These are phyloP conservation scores for Sceloporus undulatus DNA, from an alignment of 2,113 vertebrate species.

Conservation along the genomic window DNA sequence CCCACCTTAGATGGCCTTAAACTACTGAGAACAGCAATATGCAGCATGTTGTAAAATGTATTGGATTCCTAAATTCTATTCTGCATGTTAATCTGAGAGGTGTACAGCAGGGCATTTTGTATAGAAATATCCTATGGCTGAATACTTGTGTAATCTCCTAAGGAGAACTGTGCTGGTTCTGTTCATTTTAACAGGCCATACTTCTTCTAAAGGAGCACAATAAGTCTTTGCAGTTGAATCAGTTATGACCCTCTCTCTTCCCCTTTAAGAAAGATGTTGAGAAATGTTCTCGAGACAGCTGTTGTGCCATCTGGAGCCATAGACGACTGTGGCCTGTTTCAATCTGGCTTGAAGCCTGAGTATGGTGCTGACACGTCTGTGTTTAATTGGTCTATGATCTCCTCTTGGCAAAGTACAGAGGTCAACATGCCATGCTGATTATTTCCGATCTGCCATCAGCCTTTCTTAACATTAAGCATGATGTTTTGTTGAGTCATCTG, in stretches of 20 bases:
- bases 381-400: conserved; percentile 69
- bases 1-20: neutral
- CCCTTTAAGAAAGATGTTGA: conserved; percentile 60
- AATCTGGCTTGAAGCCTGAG: conserved; percentile 68
- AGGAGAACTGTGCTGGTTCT: neutral
- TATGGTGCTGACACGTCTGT: conserved; percentile 38
- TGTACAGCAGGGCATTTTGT: neutral
- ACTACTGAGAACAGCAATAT: neutral
- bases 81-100: neutral
- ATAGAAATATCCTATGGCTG: neutral
- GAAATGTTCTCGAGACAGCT: conserved; percentile 67
- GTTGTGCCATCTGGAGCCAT: conserved; percentile 68
- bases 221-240: conserved; percentile 38
- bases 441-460: conserved; percentile 53
- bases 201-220: conserved; percentile 35
- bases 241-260: conserved; percentile 35
- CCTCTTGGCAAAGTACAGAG: conserved; percentile 58
- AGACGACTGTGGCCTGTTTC: conserved; percentile 56
- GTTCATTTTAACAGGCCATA: conserved; percentile 25
- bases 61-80: neutral
- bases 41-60: neutral
- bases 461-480: conserved; percentile 46
- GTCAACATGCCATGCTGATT: conserved; percentile 62
- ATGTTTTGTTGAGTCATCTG: conserved; percentile 60
- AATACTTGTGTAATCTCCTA: neutral